Percentiles rank a stretch among this genome's conserved stretches.
phyloP scores from a whole-genome alignment of 2,797 vertebrate species.

The Echiichthys vipera region DNA sequence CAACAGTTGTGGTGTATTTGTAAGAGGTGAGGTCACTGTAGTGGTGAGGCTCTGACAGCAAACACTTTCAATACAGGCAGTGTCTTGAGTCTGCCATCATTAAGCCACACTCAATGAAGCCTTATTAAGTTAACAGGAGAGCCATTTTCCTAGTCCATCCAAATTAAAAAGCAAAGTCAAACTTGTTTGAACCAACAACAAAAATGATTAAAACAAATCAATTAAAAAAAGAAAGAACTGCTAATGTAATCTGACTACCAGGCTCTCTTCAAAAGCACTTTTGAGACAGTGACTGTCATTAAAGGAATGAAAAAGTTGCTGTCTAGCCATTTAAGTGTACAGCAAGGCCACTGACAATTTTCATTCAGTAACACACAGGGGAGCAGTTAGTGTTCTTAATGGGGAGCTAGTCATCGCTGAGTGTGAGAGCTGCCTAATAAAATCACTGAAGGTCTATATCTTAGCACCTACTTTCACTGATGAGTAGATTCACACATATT shows the following conservation, averaged over 20 bases:
- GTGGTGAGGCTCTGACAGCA: conserved; percentile 32
- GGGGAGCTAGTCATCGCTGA: conserved; percentile 51
- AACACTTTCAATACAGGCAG: conserved; percentile 38
- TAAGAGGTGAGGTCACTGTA: not conserved
- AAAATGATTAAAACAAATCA: conserved; percentile 9
- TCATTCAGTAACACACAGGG: conserved; percentile 50
- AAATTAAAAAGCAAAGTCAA: conserved; percentile 56
- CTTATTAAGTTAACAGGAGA: conserved; percentile 44
- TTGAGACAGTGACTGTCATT: conserved; percentile 28
- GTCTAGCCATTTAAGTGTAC: conserved; percentile 33
- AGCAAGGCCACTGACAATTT: conserved; percentile 53
- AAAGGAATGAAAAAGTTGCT: conserved; percentile 49
- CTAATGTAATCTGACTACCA: conserved; percentile 37
- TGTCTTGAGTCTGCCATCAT: conserved; percentile 39
- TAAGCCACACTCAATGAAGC: conserved; percentile 38
- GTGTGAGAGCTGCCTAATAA: conserved; percentile 43
- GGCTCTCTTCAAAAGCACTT: conserved; percentile 26
- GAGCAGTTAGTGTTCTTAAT: conserved; percentile 58
- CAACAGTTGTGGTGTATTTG: not conserved
- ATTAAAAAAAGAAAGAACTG: not conserved
- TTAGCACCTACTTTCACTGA: conserved; percentile 36
- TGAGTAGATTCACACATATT: conserved; percentile 29
- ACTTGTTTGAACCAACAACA: conserved; percentile 24
- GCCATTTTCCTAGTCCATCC: conserved; percentile 29
- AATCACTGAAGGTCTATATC: conserved; percentile 36